A percentile compares a stretch with the other conserved stretches of the same genome.
Conservation (phyloP, 2,113 vertebrate species). For the cat (Felis catus) region DNA sequence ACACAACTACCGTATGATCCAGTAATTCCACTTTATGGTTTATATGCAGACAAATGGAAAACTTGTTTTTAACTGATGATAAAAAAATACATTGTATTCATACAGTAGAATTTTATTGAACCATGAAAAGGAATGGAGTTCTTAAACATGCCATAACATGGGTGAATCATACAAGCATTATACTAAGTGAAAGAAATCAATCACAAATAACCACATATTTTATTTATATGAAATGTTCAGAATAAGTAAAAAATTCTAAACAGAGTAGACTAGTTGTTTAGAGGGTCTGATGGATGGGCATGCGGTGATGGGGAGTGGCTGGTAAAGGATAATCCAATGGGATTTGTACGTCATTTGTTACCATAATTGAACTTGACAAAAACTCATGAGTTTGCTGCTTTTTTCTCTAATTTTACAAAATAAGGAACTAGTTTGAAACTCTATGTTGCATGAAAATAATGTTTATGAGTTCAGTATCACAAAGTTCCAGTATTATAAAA, state of each 20-base stretch:
- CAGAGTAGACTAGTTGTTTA: neutral
- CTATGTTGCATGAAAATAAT: neutral
- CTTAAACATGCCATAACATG: neutral
- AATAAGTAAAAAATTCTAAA: neutral
- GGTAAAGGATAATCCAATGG: neutral
- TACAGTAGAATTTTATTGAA: neutral
- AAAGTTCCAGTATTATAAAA: neutral
- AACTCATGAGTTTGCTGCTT: neutral
- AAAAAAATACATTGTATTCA: neutral
- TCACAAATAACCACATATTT: neutral
- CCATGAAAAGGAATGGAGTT: neutral
- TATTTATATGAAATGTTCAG: neutral
- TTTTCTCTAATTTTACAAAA: neutral
- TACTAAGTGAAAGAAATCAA: neutral
- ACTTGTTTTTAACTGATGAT: neutral
- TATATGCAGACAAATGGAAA: neutral
- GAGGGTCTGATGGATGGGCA: neutral
- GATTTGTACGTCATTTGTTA: neutral
- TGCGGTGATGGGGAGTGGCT: neutral
- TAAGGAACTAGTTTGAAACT: neutral
- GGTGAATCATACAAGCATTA: neutral
- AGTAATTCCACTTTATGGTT: neutral
- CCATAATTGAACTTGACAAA: neutral
- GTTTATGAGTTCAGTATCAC: neutral
- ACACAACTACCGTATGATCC: neutral